Conservation (phyloP, 2,113 vertebrate genomes). For the Dolichotis patagonum region DNA sequence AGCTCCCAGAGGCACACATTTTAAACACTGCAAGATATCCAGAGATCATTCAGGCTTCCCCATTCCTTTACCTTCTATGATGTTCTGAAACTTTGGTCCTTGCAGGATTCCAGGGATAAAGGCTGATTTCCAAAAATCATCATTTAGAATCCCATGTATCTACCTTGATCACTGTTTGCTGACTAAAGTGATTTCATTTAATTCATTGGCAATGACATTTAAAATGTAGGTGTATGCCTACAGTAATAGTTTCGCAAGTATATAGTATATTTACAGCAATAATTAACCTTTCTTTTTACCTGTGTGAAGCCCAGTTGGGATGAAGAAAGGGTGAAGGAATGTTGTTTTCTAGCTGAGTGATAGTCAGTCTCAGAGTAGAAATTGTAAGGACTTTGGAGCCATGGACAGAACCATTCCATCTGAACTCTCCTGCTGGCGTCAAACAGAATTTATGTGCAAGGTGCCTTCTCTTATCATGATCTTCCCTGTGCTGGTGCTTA, state of each 20-base stretch:
- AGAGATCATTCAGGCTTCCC: not conserved
- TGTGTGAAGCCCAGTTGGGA: constrained; percentile 99
- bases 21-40: not conserved
- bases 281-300: constrained; percentile 86
- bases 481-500: constrained; percentile 99
- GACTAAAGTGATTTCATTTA: not conserved
- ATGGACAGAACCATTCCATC: constrained; percentile 98
- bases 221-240: not conserved
- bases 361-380: constrained; percentile 96
- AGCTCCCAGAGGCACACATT: not conserved
- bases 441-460: constrained; percentile 99
- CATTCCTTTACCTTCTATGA: not conserved
- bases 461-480: constrained; percentile 97
- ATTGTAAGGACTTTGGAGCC: constrained; percentile 96
- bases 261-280: not conserved
- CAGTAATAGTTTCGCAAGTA: not conserved
- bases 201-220: not conserved
- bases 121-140: not conserved
- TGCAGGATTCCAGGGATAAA: not conserved
- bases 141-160: not conserved
- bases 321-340: constrained; percentile 97
- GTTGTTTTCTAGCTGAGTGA: constrained; percentile 97
- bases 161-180: not conserved
- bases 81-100: not conserved
- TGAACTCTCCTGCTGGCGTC: constrained; percentile 96